Evolutionary conservation across 2,113 vertebrate species (phyloP).

Genomic region (Pseudorasbora parva): DNA sequence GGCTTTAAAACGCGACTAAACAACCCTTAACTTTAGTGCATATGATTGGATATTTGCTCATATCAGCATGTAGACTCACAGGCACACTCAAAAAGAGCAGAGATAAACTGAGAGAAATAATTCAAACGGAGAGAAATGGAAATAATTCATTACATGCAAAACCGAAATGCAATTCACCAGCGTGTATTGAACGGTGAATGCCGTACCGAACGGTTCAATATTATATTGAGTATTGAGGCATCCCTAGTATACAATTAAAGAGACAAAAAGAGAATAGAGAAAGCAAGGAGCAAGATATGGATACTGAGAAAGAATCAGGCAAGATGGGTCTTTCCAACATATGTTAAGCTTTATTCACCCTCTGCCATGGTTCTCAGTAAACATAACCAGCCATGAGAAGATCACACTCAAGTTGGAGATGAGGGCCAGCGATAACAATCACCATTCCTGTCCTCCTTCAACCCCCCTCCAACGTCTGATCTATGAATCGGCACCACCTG

Average conservation of each 20-base stretch:
- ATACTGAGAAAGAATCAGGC: background rate
- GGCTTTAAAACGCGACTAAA: too few species aligned
- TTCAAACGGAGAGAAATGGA: too few species aligned
- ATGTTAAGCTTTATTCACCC: slow-evolving; percentile 30
- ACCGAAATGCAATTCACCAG: too few species aligned
- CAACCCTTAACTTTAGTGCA: too few species aligned
- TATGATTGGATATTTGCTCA: too few species aligned
- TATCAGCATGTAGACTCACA: too few species aligned
- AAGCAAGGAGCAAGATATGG: background rate
- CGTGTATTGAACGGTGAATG: too few species aligned
- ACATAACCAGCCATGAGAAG: slow-evolving; percentile 46
- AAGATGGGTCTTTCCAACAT: slow-evolving; percentile 45
- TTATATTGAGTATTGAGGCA: too few species aligned
- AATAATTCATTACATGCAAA: too few species aligned
- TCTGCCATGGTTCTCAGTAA: slow-evolving; percentile 29
- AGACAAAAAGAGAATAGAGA: background rate
- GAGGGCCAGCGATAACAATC: slow-evolving; percentile 47
- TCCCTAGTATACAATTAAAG: background rate
- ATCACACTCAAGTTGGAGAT: slow-evolving; percentile 46
- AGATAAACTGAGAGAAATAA: too few species aligned
- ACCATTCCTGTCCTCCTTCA: slow-evolving; percentile 24
- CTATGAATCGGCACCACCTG: slow-evolving; percentile 55
- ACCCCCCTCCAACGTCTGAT: slow-evolving; percentile 45
- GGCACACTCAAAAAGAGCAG: too few species aligned
- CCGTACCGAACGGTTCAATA: too few species aligned